These are phyloP conservation scores for Tetragonula carbonaria DNA, from an alignment of 2,888 invertebrate genomes.

Conservation along the genomic window DNA sequence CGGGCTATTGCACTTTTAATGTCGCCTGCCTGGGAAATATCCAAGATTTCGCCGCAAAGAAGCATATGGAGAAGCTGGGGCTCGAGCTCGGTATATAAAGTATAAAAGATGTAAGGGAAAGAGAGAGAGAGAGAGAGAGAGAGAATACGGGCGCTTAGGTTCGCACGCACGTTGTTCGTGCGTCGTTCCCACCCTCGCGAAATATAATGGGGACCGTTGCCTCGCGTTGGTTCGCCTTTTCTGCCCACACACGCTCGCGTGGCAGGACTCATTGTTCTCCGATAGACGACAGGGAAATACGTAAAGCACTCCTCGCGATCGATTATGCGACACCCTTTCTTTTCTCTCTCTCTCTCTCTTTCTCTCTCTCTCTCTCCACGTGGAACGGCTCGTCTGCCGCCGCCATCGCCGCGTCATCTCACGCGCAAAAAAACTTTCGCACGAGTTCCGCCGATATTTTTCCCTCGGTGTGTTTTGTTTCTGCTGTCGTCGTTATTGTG, in stretches of 20 bases:
- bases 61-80: constrained; percentile 60
- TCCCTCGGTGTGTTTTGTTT: neutral
- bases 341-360: constrained; percentile 39
- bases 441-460: neutral
- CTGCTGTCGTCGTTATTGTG: neutral
- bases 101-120: constrained; percentile 19
- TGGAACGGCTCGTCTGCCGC: constrained; percentile 35
- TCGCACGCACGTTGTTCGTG: constrained; percentile 36
- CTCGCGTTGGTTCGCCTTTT: constrained; percentile 56
- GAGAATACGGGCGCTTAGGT: constrained; percentile 36
- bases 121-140: neutral
- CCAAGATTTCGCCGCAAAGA: constrained; percentile 73
- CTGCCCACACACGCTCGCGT: constrained; percentile 66
- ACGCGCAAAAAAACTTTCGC: constrained; percentile 12
- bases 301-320: constrained; percentile 64
- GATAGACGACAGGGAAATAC: constrained; percentile 66
- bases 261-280: constrained; percentile 69
- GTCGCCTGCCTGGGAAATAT: constrained; percentile 74
- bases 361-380: constrained; percentile 14
- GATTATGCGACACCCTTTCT: constrained; percentile 62
- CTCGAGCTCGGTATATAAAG: constrained; percentile 43
- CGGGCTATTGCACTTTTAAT: constrained; percentile 80
- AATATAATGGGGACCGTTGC: constrained; percentile 60
- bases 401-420: constrained; percentile 4
- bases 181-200: constrained; percentile 64